phyloP scores from a whole-genome alignment of 2,888 invertebrate species.

The Strigamia transsilvanica region DNA sequence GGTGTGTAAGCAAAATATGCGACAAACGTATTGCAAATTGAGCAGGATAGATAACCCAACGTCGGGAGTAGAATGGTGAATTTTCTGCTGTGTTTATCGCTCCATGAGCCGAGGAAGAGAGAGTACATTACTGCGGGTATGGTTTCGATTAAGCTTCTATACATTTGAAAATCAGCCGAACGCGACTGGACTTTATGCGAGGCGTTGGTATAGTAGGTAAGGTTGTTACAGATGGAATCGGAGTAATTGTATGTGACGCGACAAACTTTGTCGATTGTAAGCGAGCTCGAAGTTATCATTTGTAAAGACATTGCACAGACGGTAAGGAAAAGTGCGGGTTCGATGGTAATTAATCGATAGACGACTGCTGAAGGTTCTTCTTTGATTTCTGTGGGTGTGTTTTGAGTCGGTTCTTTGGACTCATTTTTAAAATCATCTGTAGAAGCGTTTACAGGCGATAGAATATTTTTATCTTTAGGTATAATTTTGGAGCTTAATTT shows the following conservation, averaged over 20 bases:
- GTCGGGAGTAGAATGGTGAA: slow-evolving; percentile 62
- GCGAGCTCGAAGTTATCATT: background rate
- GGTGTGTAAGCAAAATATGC: slow-evolving; percentile 56
- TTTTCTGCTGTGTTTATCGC: slow-evolving; percentile 66
- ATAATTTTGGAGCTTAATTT: too few species aligned
- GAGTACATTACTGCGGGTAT: background rate
- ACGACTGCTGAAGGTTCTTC: background rate
- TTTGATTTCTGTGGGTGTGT: background rate
- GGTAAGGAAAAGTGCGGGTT: background rate
- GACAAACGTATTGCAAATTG: background rate
- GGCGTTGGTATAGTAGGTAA: background rate
- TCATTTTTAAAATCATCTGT: too few species aligned
- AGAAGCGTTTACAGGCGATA: too few species aligned
- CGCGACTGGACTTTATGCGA: background rate
- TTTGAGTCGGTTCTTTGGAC: too few species aligned
- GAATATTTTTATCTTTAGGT: too few species aligned
- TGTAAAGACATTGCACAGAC: background rate
- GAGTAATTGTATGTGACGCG: background rate
- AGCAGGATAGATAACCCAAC: background rate
- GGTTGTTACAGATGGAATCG: background rate
- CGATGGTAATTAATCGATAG: background rate
- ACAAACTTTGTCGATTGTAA: background rate
- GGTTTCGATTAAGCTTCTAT: background rate
- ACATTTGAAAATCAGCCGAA: background rate
- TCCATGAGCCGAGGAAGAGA: slow-evolving; percentile 58